Evolutionary conservation across 2,113 vertebrate genomes (phyloP).

Genomic region (Dascyllus trimaculatus): DNA sequence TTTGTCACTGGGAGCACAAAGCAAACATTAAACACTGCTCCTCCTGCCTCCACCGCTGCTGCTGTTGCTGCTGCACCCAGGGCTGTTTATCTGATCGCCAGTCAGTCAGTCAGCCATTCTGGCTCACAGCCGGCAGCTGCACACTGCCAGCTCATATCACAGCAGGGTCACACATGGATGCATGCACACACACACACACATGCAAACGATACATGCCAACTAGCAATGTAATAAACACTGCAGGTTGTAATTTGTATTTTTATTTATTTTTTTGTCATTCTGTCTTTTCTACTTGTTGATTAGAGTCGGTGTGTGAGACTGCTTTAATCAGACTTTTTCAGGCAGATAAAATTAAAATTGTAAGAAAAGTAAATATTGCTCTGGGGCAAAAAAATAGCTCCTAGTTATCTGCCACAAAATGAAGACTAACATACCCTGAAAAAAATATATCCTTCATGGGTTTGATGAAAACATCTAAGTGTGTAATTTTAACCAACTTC

Average conservation of each 20-base stretch:
- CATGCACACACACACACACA: slow-evolving; percentile 36
- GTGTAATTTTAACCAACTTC: background rate
- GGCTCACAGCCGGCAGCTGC: slow-evolving; percentile 71
- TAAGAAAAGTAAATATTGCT: background rate
- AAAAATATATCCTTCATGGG: too few species aligned
- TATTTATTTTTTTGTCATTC: slow-evolving; percentile 6
- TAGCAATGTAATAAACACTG: slow-evolving; percentile 43
- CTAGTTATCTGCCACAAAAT: background rate
- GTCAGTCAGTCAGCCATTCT: slow-evolving; percentile 71
- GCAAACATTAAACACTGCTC: slow-evolving; percentile 75
- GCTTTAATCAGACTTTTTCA: slow-evolving; percentile 38
- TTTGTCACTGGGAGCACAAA: slow-evolving; percentile 75
- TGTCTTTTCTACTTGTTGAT: slow-evolving; percentile 13
- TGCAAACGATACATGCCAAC: slow-evolving; percentile 36
- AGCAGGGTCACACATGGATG: slow-evolving; percentile 66
- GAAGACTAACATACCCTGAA: too few species aligned
- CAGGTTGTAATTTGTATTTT: slow-evolving; percentile 33
- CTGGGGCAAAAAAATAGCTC: background rate
- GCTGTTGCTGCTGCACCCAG: slow-evolving; percentile 59
- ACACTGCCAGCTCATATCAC: slow-evolving; percentile 66
- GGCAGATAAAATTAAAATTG: slow-evolving; percentile 29
- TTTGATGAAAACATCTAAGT: background rate
- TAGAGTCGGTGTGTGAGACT: background rate
- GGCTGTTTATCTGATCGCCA: slow-evolving; percentile 76
- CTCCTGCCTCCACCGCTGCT: slow-evolving; percentile 45